phyloP scores from a whole-genome alignment of 2,797 vertebrate genomes.

The Anguilla pacifica region DNA sequence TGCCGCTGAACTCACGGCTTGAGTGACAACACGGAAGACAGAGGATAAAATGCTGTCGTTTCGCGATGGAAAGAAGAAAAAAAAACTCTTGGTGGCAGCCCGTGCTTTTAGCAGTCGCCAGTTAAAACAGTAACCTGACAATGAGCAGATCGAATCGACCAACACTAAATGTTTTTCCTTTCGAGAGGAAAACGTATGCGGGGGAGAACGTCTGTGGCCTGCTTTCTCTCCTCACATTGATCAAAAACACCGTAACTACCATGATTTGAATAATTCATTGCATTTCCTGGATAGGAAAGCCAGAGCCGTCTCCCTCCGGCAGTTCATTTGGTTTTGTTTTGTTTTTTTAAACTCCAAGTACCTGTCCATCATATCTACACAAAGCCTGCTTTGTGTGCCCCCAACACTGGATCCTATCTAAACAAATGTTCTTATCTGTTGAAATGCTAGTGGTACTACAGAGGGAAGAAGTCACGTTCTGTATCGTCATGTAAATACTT shows the following conservation, averaged over 20 bases:
- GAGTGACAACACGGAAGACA: not conserved
- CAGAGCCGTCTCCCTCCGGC: not conserved
- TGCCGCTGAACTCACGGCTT: not conserved
- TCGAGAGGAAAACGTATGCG: not conserved
- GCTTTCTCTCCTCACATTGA: not conserved
- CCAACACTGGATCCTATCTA: not conserved
- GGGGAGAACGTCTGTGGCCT: too few relatives aligned
- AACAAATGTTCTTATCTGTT: not conserved
- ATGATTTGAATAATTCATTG: not conserved
- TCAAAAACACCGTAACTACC: not conserved
- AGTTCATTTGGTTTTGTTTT: not conserved
- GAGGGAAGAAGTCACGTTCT: not conserved
- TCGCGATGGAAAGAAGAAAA: not conserved
- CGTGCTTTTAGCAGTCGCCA: not conserved
- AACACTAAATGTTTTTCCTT: not conserved
- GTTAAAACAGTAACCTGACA: too few relatives aligned
- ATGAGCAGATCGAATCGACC: too few relatives aligned
- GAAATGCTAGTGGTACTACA: not conserved
- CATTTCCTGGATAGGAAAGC: not conserved
- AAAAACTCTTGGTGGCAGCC: too few relatives aligned
- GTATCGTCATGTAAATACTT: not conserved
- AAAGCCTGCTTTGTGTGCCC: not conserved
- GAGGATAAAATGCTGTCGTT: too few relatives aligned
- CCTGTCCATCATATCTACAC: not conserved
- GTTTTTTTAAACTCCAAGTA: not conserved